Conservation (phyloP, 1,140 invertebrate species). For the Leptinotarsa defecta region DNA sequence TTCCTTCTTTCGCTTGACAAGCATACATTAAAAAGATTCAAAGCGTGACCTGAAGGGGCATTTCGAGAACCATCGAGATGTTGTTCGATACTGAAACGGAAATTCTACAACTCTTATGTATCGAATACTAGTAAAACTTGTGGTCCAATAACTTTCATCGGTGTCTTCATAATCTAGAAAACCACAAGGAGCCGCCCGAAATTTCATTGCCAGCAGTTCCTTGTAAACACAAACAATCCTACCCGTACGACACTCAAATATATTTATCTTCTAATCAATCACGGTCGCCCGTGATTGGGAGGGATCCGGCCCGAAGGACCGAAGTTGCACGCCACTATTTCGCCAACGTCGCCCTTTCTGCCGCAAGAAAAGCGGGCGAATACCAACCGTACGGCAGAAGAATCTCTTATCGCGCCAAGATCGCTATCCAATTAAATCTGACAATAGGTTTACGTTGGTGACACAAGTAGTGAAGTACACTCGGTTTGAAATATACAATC, state of each 20-base stretch:
- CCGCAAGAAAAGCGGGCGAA: slow-evolving; percentile 28
- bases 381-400: slow-evolving; percentile 37
- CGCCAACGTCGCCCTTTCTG: not conserved
- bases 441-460: slow-evolving; percentile 56
- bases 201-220: not conserved
- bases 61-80: too few relatives aligned
- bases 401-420: slow-evolving; percentile 50
- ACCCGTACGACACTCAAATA: slow-evolving; percentile 42
- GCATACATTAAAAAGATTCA: not conserved
- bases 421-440: slow-evolving; percentile 57
- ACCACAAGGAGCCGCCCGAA: not conserved
- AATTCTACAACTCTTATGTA: too few relatives aligned
- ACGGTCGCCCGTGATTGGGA: slow-evolving; percentile 45
- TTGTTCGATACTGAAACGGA: too few relatives aligned
- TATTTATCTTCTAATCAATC: slow-evolving; percentile 57
- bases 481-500: slow-evolving; percentile 37
- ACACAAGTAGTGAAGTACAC: slow-evolving; percentile 53
- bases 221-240: not conserved
- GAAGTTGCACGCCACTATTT: slow-evolving; percentile 36
- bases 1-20: not conserved
- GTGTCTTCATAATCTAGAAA: too few relatives aligned
- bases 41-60: not conserved
- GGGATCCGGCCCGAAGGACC: slow-evolving; percentile 34
- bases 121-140: too few relatives aligned
- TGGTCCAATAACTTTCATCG: too few relatives aligned